A percentile compares a stretch with the other conserved stretches of the same genome.
Conservation (phyloP, 2,888 invertebrate genomes). For the Chrysolina oricalcia region DNA sequence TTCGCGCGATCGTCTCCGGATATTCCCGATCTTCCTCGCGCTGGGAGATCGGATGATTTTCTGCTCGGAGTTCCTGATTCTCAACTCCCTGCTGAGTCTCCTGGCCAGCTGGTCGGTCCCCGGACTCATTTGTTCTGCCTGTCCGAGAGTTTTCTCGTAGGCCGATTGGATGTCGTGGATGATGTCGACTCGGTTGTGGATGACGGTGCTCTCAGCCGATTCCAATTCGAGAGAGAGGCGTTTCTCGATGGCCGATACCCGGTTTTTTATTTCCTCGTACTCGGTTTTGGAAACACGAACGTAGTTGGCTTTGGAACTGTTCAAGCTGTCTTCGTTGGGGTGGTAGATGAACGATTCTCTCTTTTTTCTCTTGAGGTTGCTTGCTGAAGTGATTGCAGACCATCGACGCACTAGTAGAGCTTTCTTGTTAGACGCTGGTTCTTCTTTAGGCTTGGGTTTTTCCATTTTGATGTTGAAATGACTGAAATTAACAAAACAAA, state of each 20-base stretch:
- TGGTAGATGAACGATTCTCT: constrained; percentile 62
- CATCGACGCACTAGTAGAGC: constrained; percentile 73
- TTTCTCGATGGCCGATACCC: constrained; percentile 79
- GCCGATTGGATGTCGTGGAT: constrained; percentile 81
- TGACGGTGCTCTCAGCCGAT: constrained; percentile 54
- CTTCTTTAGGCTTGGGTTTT: constrained; percentile 24
- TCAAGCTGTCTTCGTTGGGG: constrained; percentile 61
- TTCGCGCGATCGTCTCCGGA: constrained; percentile 83
- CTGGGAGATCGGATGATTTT: constrained; percentile 84
- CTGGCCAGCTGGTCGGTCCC: constrained; percentile 82
- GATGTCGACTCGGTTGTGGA: constrained; percentile 69
- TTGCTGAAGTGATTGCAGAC: constrained; percentile 73
- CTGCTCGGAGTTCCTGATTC: constrained; percentile 81
- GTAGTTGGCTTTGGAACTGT: constrained; percentile 73
- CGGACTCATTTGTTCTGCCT: constrained; percentile 78
- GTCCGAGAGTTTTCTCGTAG: constrained; percentile 83
- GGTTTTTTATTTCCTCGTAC: constrained; percentile 84
- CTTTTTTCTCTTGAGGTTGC: constrained; percentile 64
- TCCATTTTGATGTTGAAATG: constrained; percentile 22
- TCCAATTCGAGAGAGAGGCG: constrained; percentile 66
- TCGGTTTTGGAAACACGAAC: constrained; percentile 83
- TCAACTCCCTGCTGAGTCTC: constrained; percentile 81
- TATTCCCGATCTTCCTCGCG: constrained; percentile 85
- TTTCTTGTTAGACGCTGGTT: constrained; percentile 49
- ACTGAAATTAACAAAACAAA: constrained; percentile 13